Conservation (phyloP, 2,797 vertebrate species). For the Bovichtus variegatus region DNA sequence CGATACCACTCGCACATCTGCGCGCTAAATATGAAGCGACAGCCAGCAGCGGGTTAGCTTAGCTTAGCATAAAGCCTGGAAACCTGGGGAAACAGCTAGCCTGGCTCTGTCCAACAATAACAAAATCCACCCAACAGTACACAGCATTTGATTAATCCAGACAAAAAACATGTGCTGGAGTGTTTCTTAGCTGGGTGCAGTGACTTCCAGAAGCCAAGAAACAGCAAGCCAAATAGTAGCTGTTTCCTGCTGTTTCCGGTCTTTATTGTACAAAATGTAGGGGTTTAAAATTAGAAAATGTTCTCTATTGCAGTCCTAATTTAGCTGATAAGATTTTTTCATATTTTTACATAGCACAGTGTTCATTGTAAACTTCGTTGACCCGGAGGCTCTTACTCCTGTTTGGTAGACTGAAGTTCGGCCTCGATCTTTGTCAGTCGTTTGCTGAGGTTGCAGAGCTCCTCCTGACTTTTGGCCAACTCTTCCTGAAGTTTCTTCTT, state of each 20-base stretch:
- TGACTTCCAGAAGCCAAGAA: background rate
- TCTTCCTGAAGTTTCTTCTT: constrained; percentile 86
- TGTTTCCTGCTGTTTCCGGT: background rate
- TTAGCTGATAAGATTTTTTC: background rate
- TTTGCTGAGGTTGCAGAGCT: constrained; percentile 84
- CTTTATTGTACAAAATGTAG: background rate
- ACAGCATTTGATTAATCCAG: background rate
- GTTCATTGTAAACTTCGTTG: constrained; percentile 12
- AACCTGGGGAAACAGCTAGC: background rate
- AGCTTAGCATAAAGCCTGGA: background rate
- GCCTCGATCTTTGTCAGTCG: constrained; percentile 87
- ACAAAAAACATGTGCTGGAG: background rate
- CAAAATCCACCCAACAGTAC: background rate
- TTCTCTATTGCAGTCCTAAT: background rate
- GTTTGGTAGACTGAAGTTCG: constrained; percentile 88
- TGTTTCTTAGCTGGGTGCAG: background rate
- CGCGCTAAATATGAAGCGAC: background rate
- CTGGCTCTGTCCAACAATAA: background rate
- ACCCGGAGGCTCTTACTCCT: constrained; percentile 87
- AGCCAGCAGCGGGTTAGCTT: background rate
- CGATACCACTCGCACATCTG: background rate
- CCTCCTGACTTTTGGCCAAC: constrained; percentile 81
- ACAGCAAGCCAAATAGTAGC: too few relatives aligned
- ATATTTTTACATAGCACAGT: background rate
- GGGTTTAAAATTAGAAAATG: background rate